Evolutionary conservation across 2,797 vertebrate species (phyloP), one percentile per base, ranked within the genome.

Genomic region (Tinamus major): DNA sequence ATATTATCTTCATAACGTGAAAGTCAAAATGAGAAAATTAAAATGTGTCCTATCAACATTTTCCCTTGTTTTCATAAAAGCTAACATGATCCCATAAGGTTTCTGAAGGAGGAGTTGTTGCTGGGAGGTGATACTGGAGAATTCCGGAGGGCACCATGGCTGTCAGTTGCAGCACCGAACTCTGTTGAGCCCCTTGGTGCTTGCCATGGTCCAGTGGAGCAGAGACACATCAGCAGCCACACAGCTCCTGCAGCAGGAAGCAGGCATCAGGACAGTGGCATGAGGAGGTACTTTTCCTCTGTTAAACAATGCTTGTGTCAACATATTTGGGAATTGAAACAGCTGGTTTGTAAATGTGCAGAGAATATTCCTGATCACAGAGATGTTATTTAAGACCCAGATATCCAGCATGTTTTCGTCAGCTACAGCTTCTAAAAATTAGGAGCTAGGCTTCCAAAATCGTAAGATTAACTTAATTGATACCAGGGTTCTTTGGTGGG

Each of bases 141-240:
- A 26, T 0, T 0, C 24, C 39, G 17, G 13, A 65, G 29, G 23
- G 39, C 9, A 20, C 3, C 0, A 3, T 49, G 29, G 27, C 10
- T 72, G 55, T 10, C 31, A 14, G 13, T 42, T 55, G 29, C 61
- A 61, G 16, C 49, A 35, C 4, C 1, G 9, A 72, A 49, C 5
- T 10, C 2, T 70, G 55, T 13, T 26, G 61, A 76, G 51, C 11
- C 23, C 42, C 46, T 53, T 0, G 10, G 48, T 35, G 39, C 23
- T 18, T 70, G 15, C 48, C 4, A 1, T 55, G 56, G 26, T 41
- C 53, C 2, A 2, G 19, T 55, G 1, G 0, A n/a, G 24, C 13
- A 80, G 69, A 26, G 77, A 65, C 27, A 11, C 5, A 37, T 42
- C 11, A 41, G 78, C 42, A 49, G 17, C 29, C 1, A 1, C 0